Base-by-base conservation (phyloP, 2,888 invertebrate genomes). In the Barypeithes pellucidus region DNA sequence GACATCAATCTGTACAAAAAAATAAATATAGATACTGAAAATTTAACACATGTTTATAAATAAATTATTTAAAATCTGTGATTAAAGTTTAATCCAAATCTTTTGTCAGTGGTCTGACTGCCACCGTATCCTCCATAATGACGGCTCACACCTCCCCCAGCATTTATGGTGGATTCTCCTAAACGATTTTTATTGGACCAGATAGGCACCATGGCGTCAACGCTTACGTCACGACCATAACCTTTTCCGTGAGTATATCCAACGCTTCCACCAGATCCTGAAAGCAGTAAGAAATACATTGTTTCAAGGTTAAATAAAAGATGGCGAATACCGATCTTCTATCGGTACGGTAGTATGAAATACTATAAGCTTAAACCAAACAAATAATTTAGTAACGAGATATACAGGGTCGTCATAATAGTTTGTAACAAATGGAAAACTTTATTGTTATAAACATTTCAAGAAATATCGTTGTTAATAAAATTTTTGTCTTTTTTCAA, bases 91-190 rank as follows among this genome's bases (percentile, higher is more conserved):
- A 66, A 12, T 14, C 72, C 75, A 20, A 75, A 61, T 36, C 75
- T 45, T 61, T 75, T 75, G 50, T 75, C 75, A n/a, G 52, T 50
- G n/a, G 43, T 61, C 4, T 41, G 54, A 36, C 33, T 72, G 2
- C 75, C 75, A 33, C 72, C 54, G 8, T 11, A 62, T 3, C 74
- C 70, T 61, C 70, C 70, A 45, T 61, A 41, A 16, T 74, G 52
- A 7, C 63, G 52, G 24, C 50, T 67, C 2, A 59, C 47, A n/a
- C 74, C 74, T 1, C 71, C 74, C 39, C 74, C 74, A 45, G 62
- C 62, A 59, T 74, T 74, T n/a, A 74, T 8, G 0, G 74, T 74
- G n/a, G 74, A 67, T 60, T 70, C 71, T 4, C 74, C 74, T 45
- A 52, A 54, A 36, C 59, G 29, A 39, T 68, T 73, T 63, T 73